Evolutionary conservation across 2,113 vertebrate species (phyloP).

Genomic region (Malurus melanocephalus): DNA sequence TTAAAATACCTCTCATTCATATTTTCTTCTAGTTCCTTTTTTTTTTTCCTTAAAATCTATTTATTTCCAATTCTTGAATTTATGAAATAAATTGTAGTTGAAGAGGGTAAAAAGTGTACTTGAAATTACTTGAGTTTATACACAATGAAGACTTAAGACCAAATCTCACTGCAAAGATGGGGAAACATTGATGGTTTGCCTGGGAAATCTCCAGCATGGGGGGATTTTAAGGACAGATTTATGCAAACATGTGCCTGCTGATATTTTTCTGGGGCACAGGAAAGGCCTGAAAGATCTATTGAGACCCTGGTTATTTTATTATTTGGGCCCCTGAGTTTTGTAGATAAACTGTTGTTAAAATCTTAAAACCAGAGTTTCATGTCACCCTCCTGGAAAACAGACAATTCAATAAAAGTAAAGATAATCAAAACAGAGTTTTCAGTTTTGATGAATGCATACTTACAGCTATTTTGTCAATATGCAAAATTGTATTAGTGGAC

Average conservation of each 20-base stretch:
- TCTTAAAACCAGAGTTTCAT: neutral
- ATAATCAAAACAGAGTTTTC: neutral
- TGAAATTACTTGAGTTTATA: neutral
- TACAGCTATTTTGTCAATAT: neutral
- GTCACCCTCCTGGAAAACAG: fast-evolving
- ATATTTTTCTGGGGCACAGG: neutral
- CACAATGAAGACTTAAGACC: neutral
- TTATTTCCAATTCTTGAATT: neutral
- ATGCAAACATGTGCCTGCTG: neutral
- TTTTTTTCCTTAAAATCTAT: neutral
- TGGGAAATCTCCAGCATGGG: neutral
- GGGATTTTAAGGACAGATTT: neutral
- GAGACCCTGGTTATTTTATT: neutral
- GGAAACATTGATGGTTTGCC: neutral
- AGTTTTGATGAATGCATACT: neutral
- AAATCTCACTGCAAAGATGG: neutral
- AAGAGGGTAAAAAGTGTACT: neutral
- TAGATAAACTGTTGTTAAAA: neutral
- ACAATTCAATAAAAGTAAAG: neutral
- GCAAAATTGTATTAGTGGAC: neutral
- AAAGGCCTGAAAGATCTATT: neutral
- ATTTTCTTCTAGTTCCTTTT: neutral
- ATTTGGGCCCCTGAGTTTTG: neutral
- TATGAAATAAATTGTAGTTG: neutral
- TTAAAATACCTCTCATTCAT: neutral